A percentile compares a stretch with the other conserved stretches of the same genome.
Conservation (phyloP, 2,797 vertebrate species). For the Myotis findleyi region DNA sequence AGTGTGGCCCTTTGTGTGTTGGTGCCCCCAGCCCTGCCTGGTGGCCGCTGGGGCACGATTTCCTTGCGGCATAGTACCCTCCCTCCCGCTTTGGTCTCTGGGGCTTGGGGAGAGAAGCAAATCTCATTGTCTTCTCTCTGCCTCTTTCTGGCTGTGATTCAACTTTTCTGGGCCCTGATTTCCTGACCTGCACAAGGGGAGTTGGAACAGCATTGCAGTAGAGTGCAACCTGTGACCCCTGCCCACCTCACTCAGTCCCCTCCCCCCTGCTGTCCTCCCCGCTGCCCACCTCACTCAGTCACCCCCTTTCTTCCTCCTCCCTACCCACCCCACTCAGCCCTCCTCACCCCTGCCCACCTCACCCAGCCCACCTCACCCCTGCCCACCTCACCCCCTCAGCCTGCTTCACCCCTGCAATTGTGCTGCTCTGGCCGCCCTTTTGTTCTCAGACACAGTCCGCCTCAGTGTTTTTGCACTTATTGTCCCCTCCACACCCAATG, state of each 20-base stretch:
- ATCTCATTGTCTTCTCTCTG: background rate
- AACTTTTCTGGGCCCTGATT: background rate
- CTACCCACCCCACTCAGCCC: background rate
- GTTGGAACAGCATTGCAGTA: background rate
- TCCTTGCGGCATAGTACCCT: background rate
- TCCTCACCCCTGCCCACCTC: background rate
- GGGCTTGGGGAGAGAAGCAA: background rate
- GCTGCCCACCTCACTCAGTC: background rate
- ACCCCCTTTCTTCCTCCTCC: no score
- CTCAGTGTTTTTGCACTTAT: background rate
- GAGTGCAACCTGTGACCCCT: background rate
- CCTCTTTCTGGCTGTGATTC: background rate
- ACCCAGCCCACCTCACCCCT: background rate
- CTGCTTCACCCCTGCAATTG: background rate
- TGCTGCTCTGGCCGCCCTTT: background rate
- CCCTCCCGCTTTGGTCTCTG: background rate
- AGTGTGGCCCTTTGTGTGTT: accelerated
- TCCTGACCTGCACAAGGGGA: background rate
- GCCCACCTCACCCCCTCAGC: background rate
- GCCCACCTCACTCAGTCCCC: background rate
- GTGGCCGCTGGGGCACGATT: accelerated
- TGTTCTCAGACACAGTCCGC: background rate
- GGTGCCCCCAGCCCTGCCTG: no score
- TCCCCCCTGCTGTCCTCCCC: no score
- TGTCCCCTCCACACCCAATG: background rate